Percentiles rank a stretch among this genome's conserved stretches.
These are phyloP conservation scores for Acleris emargana DNA, from an alignment of 2,888 invertebrate species.

Conservation along the genomic window DNA sequence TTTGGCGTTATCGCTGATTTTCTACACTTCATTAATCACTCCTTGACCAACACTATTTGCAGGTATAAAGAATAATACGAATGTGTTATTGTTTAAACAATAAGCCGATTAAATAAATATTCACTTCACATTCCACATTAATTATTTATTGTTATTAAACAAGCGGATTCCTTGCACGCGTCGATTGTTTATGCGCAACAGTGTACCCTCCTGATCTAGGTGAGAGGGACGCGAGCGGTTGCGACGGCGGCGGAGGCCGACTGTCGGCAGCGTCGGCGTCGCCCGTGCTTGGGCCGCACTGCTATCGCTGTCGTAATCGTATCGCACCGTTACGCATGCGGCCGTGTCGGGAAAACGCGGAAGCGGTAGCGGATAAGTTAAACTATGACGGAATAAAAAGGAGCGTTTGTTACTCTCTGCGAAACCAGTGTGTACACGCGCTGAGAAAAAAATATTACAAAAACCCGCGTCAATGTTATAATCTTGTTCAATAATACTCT, in stretches of 20 bases:
- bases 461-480: too few species aligned
- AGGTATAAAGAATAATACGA: conserved; percentile 30
- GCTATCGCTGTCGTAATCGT: conserved; percentile 67
- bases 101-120: neutral
- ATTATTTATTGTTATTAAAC: conserved; percentile 41
- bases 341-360: conserved; percentile 41
- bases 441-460: too few species aligned
- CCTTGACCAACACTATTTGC: conserved; percentile 65
- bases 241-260: conserved; percentile 54
- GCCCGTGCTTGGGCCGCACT: conserved; percentile 48
- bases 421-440: too few species aligned
- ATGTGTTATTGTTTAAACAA: conserved; percentile 21
- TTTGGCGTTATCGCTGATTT: conserved; percentile 74
- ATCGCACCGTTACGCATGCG: conserved; percentile 55
- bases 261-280: conserved; percentile 55
- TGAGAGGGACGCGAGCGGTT: conserved; percentile 52
- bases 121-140: conserved; percentile 29
- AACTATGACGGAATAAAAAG: neutral
- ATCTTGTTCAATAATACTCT: too few species aligned
- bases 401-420: too few species aligned
- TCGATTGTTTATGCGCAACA: neutral
- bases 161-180: conserved; percentile 3
- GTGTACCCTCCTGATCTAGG: conserved; percentile 18
- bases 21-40: conserved; percentile 57
- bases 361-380: conserved; percentile 17